A percentile compares a stretch with the other conserved stretches of the same genome.
These are phyloP conservation scores for Mastomys coucha DNA, from an alignment of 2,113 vertebrate species.

Conservation along the genomic window DNA sequence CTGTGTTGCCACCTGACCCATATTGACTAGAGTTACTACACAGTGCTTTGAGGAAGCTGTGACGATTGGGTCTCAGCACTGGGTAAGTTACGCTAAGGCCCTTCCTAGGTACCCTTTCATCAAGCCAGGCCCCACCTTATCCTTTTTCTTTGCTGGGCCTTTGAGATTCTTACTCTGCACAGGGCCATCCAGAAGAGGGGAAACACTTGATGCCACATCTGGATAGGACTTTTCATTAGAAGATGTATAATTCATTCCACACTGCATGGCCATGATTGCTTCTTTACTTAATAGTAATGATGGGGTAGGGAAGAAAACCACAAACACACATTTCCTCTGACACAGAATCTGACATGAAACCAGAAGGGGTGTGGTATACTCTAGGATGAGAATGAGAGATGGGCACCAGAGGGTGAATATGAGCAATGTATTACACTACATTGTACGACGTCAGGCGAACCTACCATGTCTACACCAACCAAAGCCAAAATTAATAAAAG, in stretches of 20 bases:
- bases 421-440: background rate
- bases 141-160: background rate
- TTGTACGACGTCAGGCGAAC: background rate
- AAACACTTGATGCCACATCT: background rate
- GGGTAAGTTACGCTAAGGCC: background rate
- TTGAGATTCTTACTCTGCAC: background rate
- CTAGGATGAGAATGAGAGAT: background rate
- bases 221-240: background rate
- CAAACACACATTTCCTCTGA: background rate
- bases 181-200: background rate
- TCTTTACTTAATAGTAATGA: background rate
- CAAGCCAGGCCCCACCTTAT: background rate
- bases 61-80: background rate
- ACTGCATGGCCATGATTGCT: background rate
- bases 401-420: background rate
- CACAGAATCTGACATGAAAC: background rate
- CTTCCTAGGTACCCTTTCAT: fast-evolving
- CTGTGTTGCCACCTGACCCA: background rate
- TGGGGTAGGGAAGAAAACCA: background rate
- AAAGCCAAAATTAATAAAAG: background rate
- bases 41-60: no score
- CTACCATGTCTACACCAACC: no score
- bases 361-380: background rate
- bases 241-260: background rate
- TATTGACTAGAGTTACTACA: background rate